A percentile compares a stretch with the other conserved stretches of the same genome.
Evolutionary conservation across 2,113 vertebrate genomes (phyloP).

Genomic region (Lichenostomus cassidix): DNA sequence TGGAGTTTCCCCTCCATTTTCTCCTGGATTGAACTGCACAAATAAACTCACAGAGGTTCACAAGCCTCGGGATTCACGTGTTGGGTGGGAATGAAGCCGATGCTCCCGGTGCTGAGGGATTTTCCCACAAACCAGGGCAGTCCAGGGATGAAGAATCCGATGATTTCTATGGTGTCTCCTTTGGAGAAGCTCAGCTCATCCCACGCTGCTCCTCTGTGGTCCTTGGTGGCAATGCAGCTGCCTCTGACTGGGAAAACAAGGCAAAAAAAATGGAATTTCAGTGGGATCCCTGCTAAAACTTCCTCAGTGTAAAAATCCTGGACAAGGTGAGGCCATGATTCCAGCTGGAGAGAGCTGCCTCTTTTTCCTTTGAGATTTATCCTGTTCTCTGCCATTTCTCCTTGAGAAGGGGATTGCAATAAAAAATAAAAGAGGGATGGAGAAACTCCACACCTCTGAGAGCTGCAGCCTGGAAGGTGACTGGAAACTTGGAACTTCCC

Average conservation of each 20-base stretch:
- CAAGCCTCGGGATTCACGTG: conserved; percentile 77
- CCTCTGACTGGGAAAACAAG: conserved; percentile 80
- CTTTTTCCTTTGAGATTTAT: not conserved
- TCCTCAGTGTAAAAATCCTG: not conserved
- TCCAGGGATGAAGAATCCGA: conserved; percentile 85
- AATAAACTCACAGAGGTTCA: conserved; percentile 80
- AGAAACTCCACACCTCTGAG: not conserved
- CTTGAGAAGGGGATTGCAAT: not conserved
- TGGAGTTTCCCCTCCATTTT: not conserved
- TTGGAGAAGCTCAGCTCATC: conserved; percentile 86
- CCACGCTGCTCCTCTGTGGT: conserved; percentile 74
- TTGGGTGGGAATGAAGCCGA: conserved; percentile 84
- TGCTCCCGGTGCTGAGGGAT: conserved; percentile 76
- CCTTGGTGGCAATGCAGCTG: conserved; percentile 77
- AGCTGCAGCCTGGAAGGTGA: not conserved
- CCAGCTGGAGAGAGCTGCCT: not conserved
- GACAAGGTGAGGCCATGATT: not conserved
- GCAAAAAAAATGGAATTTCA: not conserved
- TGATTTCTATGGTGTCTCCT: conserved; percentile 85
- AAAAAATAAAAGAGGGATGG: not conserved
- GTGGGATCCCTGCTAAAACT: not conserved
- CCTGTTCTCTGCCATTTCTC: not conserved
- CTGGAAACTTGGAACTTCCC: not conserved
- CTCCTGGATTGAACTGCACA: not conserved
- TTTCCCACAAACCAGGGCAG: conserved; percentile 87